Evolutionary conservation across 2,797 vertebrate species (phyloP).

Genomic region (Prionace glauca): DNA sequence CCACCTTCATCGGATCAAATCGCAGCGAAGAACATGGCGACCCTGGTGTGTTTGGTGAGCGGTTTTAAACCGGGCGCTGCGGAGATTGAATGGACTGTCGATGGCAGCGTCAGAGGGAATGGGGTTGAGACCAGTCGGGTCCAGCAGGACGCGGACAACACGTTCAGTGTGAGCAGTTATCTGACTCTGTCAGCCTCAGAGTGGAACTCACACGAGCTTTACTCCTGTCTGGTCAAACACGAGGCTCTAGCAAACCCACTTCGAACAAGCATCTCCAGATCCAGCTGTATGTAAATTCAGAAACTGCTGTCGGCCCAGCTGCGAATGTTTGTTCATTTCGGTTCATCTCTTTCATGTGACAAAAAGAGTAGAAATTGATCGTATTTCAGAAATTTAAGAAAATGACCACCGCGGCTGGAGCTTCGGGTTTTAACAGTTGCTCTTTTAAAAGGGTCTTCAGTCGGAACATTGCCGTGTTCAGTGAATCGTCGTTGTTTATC

Average conservation of each 20-base stretch:
- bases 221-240: background rate
- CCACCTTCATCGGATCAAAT: slow-evolving; percentile 4
- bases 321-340: background rate
- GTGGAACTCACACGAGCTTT: background rate
- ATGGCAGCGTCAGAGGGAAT: background rate
- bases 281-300: background rate
- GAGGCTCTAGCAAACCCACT: background rate
- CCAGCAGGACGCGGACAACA: background rate
- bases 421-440: too few species aligned
- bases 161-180: background rate
- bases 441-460: too few species aligned
- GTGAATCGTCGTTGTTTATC: background rate
- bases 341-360: background rate
- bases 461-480: background rate
- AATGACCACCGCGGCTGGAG: too few species aligned
- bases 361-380: too few species aligned
- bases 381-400: too few species aligned
- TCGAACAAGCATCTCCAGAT: background rate
- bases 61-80: background rate
- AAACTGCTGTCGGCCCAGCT: background rate
- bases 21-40: background rate
- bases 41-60: background rate
- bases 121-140: background rate
- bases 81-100: background rate
- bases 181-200: background rate